Base-by-base conservation (phyloP, 2,888 invertebrate genomes). In the Chymomyza fuscimana region DNA sequence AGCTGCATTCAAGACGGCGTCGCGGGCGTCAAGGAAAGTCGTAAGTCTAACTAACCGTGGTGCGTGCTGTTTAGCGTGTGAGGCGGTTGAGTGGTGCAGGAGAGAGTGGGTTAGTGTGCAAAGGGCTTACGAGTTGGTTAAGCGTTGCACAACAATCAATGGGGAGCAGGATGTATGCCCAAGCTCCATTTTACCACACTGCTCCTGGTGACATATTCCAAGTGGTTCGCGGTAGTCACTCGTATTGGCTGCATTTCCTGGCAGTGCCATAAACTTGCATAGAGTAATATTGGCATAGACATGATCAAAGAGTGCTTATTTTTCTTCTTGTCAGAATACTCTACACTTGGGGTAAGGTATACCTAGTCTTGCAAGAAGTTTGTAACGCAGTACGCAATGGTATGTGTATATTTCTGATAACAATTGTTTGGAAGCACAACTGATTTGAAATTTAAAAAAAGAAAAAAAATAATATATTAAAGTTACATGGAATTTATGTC, bases 1-100 rank as follows among this genome's bases (percentile, higher is more conserved):
- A 6, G 16, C 59, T n/a, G 59, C 29, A 36, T 4, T 16, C 15
- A 46, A 19, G 15, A 51, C 51, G 46, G 16, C 5, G 22, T 22
- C 59, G 63, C 73, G 52, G 66, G 67, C 56, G 61, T 56, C 73
- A 63, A 59, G 65, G 60, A 36, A 46, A 15, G 63, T 50, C 58
- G 69, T 60, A 19, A 69, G 64, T 79, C 82, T 79, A 83, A 86
- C 88, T 83, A 83, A 83, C 82, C 84, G 72, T 78, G 58, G 67
- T 81, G 54, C 54, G 54, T 54, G 16, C 16, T 22, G 54, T 22
- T 54, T 54, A 54, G 54, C 54, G 54, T 12, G 40, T 46, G 40
- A 12, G 4, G 36, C 7, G 36, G 7, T 36, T 36, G 36, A 36
- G 36, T 9, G 36, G 40, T 12, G 40, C 40, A 1, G 32, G 7